Evolutionary conservation across 2,797 vertebrate species (phyloP).

Genomic region (Semotilus atromaculatus): DNA sequence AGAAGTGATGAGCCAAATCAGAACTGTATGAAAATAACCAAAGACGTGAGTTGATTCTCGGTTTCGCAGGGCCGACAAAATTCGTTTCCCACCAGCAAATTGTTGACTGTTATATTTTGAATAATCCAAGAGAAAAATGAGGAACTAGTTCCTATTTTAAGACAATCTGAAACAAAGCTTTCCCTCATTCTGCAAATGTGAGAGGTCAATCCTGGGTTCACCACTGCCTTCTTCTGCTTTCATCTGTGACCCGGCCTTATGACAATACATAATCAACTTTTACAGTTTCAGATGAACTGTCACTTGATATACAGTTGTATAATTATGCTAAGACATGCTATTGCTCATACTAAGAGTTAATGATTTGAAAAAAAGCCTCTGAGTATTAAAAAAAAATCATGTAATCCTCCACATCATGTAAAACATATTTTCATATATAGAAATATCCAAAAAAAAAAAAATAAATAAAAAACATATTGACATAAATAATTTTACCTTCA

Average conservation of each 20-base stretch:
- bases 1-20: constrained; percentile 13
- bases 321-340: not conserved
- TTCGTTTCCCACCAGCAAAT: not conserved
- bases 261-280: not conserved
- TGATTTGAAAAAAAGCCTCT: not conserved
- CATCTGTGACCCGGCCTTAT: not conserved
- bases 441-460: no score
- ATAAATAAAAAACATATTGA: no score
- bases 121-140: constrained; percentile 34
- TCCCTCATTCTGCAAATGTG: constrained; percentile 30
- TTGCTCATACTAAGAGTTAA: not conserved
- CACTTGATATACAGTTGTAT: not conserved
- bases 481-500: no score
- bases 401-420: not conserved
- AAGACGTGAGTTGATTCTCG: not conserved
- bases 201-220: constrained; percentile 43
- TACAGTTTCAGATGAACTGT: constrained; percentile 2
- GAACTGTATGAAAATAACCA: not conserved
- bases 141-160: constrained; percentile 45
- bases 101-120: constrained; percentile 25
- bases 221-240: constrained; percentile 31
- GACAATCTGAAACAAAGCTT: constrained; percentile 54
- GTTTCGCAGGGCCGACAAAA: not conserved
- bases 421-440: not conserved
- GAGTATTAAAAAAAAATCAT: not conserved